phyloP scores from a whole-genome alignment of 2,888 invertebrate species.

The Tetranychus truncatus region DNA sequence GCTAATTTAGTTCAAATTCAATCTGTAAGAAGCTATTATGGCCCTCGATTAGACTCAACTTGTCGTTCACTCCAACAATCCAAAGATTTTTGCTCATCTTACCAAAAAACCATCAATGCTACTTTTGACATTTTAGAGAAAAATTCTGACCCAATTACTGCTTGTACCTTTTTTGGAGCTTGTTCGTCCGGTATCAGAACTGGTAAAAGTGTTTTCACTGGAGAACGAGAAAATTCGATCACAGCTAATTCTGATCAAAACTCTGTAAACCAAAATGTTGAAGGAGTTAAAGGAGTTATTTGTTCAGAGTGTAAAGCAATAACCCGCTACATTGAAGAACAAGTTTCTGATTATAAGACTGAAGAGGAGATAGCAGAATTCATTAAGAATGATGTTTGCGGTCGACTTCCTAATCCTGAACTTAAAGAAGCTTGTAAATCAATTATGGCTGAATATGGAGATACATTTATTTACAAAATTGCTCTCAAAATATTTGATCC shows the following conservation, averaged over 20 bases:
- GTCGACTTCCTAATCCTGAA: background rate
- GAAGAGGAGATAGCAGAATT: constrained; percentile 21
- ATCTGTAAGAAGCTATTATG: too few species aligned
- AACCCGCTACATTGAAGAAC: constrained; percentile 18
- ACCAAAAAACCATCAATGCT: constrained; percentile 53
- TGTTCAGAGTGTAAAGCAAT: constrained; percentile 20
- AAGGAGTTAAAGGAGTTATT: background rate
- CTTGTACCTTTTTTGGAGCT: constrained; percentile 38
- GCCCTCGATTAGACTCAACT: too few species aligned
- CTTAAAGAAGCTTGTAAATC: constrained; percentile 22
- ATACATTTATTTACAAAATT: constrained; percentile 30
- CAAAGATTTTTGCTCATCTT: constrained; percentile 47
- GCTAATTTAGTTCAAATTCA: too few species aligned
- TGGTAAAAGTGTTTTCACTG: too few species aligned
- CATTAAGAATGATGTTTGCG: constrained; percentile 18
- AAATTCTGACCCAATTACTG: constrained; percentile 52
- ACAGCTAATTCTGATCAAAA: background rate
- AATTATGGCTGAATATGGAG: constrained; percentile 30
- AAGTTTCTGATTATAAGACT: constrained; percentile 19
- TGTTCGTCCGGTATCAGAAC: too few species aligned
- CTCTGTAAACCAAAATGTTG: background rate
- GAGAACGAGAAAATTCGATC: too few species aligned
- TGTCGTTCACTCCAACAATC: too few species aligned
- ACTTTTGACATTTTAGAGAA: constrained; percentile 57
- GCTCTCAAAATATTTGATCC: constrained; percentile 29